Evolutionary conservation across 2,113 vertebrate species (phyloP).

Genomic region (Psilopsiagon aymara): DNA sequence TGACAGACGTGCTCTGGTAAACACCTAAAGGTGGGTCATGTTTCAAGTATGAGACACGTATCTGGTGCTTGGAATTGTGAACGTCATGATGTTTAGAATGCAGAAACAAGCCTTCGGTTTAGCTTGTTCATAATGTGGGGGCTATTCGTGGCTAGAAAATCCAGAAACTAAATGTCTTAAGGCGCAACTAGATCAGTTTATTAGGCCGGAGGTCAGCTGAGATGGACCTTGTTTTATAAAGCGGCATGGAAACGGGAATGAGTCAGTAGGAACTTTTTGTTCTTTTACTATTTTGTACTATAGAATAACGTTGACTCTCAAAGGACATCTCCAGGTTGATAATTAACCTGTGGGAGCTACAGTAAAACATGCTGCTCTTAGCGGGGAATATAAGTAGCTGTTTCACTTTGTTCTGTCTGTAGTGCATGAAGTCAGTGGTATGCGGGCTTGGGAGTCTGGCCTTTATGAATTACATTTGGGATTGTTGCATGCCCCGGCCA

Average conservation of each 20-base stretch:
- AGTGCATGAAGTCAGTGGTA: background rate
- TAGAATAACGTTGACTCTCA: background rate
- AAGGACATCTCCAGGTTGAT: background rate
- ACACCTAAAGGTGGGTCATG: background rate
- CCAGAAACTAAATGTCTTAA: background rate
- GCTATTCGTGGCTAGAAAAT: background rate
- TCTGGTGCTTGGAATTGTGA: background rate
- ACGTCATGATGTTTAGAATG: background rate
- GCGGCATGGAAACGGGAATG: background rate
- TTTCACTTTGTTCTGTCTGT: background rate
- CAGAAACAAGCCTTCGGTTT: background rate
- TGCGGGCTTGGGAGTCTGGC: background rate
- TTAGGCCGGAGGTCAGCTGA: background rate
- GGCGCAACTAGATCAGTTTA: background rate
- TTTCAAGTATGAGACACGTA: background rate
- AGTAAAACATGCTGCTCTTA: background rate
- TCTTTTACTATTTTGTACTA: background rate
- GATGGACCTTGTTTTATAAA: background rate
- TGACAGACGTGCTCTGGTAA: background rate
- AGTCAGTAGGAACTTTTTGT: background rate
- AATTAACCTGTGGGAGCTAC: background rate
- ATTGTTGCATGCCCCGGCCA: slow-evolving; percentile 25
- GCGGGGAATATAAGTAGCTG: background rate
- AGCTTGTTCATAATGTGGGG: background rate
- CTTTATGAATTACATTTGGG: slow-evolving; percentile 5